A percentile compares a stretch with the other conserved stretches of the same genome.
Evolutionary conservation across 2,888 invertebrate genomes (phyloP).

Genomic region (Listrodromus nycthemerus): DNA sequence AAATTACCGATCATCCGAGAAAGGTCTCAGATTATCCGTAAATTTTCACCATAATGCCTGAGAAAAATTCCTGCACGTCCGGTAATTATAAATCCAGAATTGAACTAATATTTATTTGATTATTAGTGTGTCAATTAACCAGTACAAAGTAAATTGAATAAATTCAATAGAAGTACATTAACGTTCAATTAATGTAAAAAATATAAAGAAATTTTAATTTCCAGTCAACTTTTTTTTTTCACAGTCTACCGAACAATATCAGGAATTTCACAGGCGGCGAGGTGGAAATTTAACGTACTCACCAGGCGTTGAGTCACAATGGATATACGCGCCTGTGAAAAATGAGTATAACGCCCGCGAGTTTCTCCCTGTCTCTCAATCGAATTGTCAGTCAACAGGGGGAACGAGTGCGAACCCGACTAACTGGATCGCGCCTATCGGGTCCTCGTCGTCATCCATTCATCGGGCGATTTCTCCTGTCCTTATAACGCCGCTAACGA

Average conservation of each 20-base stretch:
- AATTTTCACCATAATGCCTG: too few relatives aligned
- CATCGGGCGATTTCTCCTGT: neutral
- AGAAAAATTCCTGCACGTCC: too few relatives aligned
- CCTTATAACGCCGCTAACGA: conserved; percentile 35
- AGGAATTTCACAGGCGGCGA: neutral
- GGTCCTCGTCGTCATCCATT: conserved; percentile 8
- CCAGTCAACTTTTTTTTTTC: too few relatives aligned
- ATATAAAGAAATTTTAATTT: too few relatives aligned
- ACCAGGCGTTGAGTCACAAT: neutral
- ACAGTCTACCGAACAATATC: neutral
- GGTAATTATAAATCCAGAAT: too few relatives aligned
- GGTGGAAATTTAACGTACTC: neutral
- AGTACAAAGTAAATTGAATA: too few relatives aligned
- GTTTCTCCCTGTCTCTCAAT: conserved; percentile 33
- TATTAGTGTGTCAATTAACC: too few relatives aligned
- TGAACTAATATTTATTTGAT: too few relatives aligned
- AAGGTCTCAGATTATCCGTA: too few relatives aligned
- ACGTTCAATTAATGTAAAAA: too few relatives aligned
- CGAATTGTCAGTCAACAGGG: conserved; percentile 38
- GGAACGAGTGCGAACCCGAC: conserved; percentile 40
- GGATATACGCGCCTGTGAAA: neutral
- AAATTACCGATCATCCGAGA: too few relatives aligned
- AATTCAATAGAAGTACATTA: too few relatives aligned
- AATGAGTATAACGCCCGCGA: neutral
- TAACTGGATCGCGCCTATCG: conserved; percentile 40